These are phyloP conservation scores for Blomia tropicalis DNA, from an alignment of 2,888 invertebrate species.

Conservation along the genomic window DNA sequence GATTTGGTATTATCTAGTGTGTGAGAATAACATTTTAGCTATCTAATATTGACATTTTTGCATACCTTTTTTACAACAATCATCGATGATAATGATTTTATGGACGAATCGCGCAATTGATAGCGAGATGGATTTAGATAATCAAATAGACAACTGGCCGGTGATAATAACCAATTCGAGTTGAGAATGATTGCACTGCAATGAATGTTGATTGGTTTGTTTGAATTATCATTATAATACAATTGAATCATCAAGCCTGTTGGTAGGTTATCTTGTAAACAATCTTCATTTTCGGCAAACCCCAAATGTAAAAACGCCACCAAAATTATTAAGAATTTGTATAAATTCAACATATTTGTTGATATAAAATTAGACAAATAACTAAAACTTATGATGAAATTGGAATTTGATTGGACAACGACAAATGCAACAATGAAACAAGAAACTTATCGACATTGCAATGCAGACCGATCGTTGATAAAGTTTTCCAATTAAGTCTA, in stretches of 20 bases:
- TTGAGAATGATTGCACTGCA: background rate
- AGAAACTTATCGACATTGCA: no score
- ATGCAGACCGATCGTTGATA: no score
- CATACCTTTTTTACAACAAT: background rate
- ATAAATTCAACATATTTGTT: no score
- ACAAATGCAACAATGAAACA: no score
- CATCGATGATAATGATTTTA: background rate
- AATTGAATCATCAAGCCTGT: background rate
- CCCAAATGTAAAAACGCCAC: no score
- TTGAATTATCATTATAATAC: background rate
- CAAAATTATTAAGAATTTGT: no score
- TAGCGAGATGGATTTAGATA: background rate
- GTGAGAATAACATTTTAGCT: background rate
- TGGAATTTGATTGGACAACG: no score
- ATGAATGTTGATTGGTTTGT: background rate
- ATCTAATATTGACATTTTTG: background rate
- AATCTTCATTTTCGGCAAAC: no score
- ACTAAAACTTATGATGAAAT: no score
- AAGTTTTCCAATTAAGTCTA: no score
- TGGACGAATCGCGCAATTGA: background rate
- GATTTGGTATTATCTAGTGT: slow-evolving; percentile 12
- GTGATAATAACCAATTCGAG: background rate
- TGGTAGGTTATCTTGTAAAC: background rate
- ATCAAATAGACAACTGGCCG: slow-evolving; percentile 7
- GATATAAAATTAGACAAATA: no score